Evolutionary conservation across 2,888 invertebrate genomes (phyloP).

Genomic region (Neocrepidodera transversa): DNA sequence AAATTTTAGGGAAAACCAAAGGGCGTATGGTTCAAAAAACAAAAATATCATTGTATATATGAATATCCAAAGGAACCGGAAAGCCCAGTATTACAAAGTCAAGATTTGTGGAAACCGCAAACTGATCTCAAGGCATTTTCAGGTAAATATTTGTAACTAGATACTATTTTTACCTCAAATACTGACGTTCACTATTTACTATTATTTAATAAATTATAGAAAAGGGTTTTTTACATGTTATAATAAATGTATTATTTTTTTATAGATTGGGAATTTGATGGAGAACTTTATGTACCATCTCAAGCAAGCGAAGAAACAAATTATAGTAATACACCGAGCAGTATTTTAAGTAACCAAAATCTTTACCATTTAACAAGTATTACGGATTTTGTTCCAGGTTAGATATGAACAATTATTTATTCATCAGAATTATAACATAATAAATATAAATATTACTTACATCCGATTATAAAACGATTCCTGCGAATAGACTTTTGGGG

Average conservation of each 20-base stretch:
- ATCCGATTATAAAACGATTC: no score
- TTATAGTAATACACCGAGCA: conserved; percentile 43
- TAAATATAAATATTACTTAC: no score
- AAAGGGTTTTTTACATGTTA: no score
- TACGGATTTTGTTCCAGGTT: conserved; percentile 49
- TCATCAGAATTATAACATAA: no score
- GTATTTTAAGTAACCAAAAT: conserved; percentile 40
- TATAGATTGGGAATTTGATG: conserved; percentile 60
- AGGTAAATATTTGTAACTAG: conserved; percentile 57
- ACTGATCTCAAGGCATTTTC: conserved; percentile 56
- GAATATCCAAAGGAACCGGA: conserved; percentile 80
- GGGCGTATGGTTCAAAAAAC: conserved; percentile 80
- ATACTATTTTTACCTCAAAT: not conserved
- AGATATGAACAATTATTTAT: no score
- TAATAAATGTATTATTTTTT: no score
- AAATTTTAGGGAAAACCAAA: conserved; percentile 52
- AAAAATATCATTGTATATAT: conserved; percentile 84
- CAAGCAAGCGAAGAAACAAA: conserved; percentile 42
- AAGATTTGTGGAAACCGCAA: conserved; percentile 58
- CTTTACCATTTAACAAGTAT: conserved; percentile 51
- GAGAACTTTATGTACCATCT: conserved; percentile 49
- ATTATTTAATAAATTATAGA: no score
- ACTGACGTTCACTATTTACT: not conserved
- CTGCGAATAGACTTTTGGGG: no score
- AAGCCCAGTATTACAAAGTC: conserved; percentile 55